Percentiles rank a stretch among this genome's conserved stretches.
Conservation (phyloP, 2,797 vertebrate species). For the Cichlasoma orientale region DNA sequence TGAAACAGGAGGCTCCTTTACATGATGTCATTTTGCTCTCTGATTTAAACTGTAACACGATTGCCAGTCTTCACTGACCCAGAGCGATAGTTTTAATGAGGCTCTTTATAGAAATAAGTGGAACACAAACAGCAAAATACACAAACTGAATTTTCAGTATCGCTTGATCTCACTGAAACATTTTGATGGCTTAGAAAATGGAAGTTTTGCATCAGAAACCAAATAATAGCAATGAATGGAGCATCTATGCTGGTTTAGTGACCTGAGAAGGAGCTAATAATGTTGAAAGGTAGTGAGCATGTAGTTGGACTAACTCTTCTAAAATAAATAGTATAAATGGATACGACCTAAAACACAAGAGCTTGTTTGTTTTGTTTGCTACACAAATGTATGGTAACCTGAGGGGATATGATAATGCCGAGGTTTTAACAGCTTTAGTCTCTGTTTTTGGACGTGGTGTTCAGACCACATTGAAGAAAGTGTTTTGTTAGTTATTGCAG, state of each 20-base stretch:
- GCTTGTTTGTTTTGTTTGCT: not conserved
- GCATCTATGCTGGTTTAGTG: not conserved
- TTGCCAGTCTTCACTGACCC: slow-evolving; percentile 51
- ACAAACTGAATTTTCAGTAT: not conserved
- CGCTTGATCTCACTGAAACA: not conserved
- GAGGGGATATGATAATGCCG: not conserved
- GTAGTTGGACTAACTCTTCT: too few relatives aligned
- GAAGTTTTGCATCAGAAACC: not conserved
- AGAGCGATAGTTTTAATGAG: slow-evolving; percentile 52
- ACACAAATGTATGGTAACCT: not conserved
- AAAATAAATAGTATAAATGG: too few relatives aligned
- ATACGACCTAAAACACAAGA: too few relatives aligned
- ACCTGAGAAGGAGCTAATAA: slow-evolving; percentile 22
- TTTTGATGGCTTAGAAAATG: not conserved
- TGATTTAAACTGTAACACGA: slow-evolving; percentile 35
- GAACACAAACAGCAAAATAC: slow-evolving; percentile 6
- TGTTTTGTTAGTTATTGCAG: slow-evolving; percentile 59
- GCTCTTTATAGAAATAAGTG: slow-evolving; percentile 6
- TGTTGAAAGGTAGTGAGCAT: not conserved
- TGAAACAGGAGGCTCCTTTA: slow-evolving; percentile 2
- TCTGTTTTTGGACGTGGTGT: slow-evolving; percentile 40
- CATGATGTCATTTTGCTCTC: slow-evolving; percentile 15
- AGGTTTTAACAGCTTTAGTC: slow-evolving; percentile 31
- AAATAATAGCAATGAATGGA: not conserved
- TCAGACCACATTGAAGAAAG: slow-evolving; percentile 39